phyloP scores from a whole-genome alignment of 1,140 invertebrate genomes.

The Temnothorax curvispinosus region DNA sequence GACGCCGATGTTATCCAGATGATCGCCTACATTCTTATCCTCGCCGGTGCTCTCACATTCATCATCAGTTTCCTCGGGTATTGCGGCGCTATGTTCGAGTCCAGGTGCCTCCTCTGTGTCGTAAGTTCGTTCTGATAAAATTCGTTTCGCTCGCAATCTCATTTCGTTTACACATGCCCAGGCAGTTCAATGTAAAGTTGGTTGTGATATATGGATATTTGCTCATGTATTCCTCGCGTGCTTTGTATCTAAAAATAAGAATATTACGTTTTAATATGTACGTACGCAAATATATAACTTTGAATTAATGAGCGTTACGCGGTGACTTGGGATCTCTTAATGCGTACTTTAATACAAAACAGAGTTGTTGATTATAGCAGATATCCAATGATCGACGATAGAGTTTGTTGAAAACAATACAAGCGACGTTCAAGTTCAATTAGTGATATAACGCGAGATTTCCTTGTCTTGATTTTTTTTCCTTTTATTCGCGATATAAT shows the following conservation, averaged over 20 bases:
- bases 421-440: not conserved
- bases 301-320: not conserved
- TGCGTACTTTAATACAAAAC: not conserved
- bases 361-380: not conserved
- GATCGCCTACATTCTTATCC: conserved; percentile 91
- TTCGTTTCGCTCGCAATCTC: not conserved
- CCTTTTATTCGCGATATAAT: not conserved
- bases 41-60: conserved; percentile 93
- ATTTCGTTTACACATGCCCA: not conserved
- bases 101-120: conserved; percentile 91
- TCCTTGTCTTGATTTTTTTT: not conserved
- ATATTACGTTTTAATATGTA: not conserved
- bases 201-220: not conserved
- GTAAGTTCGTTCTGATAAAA: conserved; percentile 86
- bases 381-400: not conserved
- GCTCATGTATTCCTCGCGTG: not conserved
- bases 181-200: not conserved
- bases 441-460: not conserved
- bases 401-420: not conserved
- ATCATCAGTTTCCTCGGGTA: conserved; percentile 94
- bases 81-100: conserved; percentile 94
- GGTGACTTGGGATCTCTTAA: not conserved
- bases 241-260: not conserved
- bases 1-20: conserved; percentile 87
- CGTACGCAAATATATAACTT: not conserved